Evolutionary conservation across 2,888 invertebrate species (phyloP).

Genomic region (Cataglyphis cursor): DNA sequence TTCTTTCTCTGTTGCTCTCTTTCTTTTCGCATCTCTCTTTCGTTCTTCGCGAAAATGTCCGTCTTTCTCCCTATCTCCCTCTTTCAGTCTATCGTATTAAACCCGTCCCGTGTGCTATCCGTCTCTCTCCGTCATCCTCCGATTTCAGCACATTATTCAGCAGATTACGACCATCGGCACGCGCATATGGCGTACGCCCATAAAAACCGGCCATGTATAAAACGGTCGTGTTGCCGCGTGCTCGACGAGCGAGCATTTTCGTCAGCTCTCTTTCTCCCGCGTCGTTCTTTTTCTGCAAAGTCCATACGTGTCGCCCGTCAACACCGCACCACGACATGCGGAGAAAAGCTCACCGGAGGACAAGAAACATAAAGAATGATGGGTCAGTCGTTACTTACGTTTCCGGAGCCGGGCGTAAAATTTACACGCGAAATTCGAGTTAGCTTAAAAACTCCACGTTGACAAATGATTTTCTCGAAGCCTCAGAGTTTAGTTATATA

Average conservation of each 20-base stretch:
- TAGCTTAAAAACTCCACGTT: not conserved
- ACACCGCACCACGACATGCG: constrained; percentile 9
- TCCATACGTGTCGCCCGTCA: constrained; percentile 52
- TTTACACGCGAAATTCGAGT: constrained; percentile 40
- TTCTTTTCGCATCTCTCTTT: constrained; percentile 5
- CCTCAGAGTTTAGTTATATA: not conserved
- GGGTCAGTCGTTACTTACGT: constrained; percentile 33
- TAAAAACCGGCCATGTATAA: constrained; percentile 69
- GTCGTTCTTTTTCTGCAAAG: constrained; percentile 38
- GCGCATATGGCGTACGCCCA: constrained; percentile 71
- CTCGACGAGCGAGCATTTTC: constrained; percentile 59
- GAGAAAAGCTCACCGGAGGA: constrained; percentile 44
- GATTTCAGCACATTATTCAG: constrained; percentile 61
- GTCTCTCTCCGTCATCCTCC: constrained; percentile 53
- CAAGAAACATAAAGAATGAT: constrained; percentile 52
- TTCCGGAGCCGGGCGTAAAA: constrained; percentile 10
- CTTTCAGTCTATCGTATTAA: constrained; percentile 6
- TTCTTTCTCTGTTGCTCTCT: not conserved
- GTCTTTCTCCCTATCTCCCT: constrained; percentile 19
- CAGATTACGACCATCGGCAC: constrained; percentile 73
- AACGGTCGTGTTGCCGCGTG: constrained; percentile 59
- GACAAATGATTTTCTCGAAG: constrained; percentile 12
- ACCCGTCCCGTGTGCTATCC: constrained; percentile 30
- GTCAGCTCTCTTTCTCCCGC: constrained; percentile 28
- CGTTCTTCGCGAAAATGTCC: constrained; percentile 7